Evolutionary conservation across 2,797 vertebrate genomes (phyloP).

Genomic region (Alosa sapidissima): DNA sequence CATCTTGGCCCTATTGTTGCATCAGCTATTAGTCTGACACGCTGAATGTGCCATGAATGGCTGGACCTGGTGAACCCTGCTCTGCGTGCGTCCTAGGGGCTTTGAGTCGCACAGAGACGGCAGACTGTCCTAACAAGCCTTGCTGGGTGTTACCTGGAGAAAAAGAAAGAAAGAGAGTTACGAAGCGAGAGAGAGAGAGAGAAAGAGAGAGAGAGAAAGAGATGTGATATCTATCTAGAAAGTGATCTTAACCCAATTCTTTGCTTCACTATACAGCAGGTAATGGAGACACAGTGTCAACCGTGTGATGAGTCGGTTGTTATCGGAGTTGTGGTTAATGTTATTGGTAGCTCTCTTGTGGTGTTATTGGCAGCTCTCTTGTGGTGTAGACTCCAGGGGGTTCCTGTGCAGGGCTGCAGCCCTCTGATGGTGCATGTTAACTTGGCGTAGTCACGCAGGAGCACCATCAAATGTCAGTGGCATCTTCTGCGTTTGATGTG

Average conservation of each 20-base stretch:
- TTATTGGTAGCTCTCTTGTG: neutral
- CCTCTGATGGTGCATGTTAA: slow-evolving; percentile 12
- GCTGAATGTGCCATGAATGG: neutral
- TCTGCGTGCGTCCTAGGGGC: slow-evolving; percentile 14
- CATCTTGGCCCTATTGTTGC: slow-evolving; percentile 34
- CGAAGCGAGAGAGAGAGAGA: neutral
- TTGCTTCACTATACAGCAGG: neutral
- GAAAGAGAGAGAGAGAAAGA: neutral
- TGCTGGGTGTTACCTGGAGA: neutral
- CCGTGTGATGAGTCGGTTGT: neutral
- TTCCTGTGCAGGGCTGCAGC: too few relatives aligned
- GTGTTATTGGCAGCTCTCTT: too few relatives aligned
- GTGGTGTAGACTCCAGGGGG: neutral
- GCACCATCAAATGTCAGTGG: slow-evolving; percentile 25
- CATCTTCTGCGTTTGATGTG: slow-evolving; percentile 37
- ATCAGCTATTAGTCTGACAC: slow-evolving; percentile 27
- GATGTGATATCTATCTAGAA: neutral
- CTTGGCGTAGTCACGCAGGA: slow-evolving; percentile 20
- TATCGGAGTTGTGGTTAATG: neutral
- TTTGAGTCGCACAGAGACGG: neutral
- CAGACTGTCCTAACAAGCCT: neutral
- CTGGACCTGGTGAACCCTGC: slow-evolving; percentile 2
- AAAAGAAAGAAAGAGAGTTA: neutral
- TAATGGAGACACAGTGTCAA: neutral
- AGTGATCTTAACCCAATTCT: neutral